Base-by-base conservation (phyloP, 1,140 invertebrate genomes). In the Nylanderia fulva region DNA sequence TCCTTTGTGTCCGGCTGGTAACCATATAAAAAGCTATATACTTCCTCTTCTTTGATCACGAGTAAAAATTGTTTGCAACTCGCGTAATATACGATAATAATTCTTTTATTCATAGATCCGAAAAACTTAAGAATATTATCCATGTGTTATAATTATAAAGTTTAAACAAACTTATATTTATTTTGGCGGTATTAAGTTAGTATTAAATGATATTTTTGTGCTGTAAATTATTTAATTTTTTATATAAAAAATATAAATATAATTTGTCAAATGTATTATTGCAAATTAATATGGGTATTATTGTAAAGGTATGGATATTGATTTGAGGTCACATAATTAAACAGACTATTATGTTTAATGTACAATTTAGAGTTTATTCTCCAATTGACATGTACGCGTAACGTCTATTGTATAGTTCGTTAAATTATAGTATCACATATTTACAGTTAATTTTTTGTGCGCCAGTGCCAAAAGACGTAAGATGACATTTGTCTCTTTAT, bases 361-460 rank as follows among this genome's bases (percentile, higher is more conserved):
- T 91, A 91, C 86, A 91, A 89, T 88, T 88, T 90, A 92, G 76
- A 88, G 64, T 92, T 92, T 92, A 92, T 92, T 91, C 86, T 90
- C 75, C 60, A 72, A 60, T 82, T 72, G 84, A 92, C 88, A 92
- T 90, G 72, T 90, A 87, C 79, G 64, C 74, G 80, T 90, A n/a
- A 88, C 56, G 60, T 86, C 52, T 85, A 84, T 84, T 58, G 56
- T 85, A 90, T 88, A 68, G 71, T 85, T 68, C 56, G 80, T 86
- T 84, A 85, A 76, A 85, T 85, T 72, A 68, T 76, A 69, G 39
- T 86, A 69, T 82, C 71, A 85, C 74, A 52, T 92, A 92, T 91
- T 89, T 90, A 92, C 91, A 92, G 58, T 86, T 39, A 61, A 91
- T 92, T 91, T 48, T 48, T 92, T 68, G 86, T 89, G 71, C 56